phyloP scores from a whole-genome alignment of 2,888 invertebrate genomes.

The Bibio marci region DNA sequence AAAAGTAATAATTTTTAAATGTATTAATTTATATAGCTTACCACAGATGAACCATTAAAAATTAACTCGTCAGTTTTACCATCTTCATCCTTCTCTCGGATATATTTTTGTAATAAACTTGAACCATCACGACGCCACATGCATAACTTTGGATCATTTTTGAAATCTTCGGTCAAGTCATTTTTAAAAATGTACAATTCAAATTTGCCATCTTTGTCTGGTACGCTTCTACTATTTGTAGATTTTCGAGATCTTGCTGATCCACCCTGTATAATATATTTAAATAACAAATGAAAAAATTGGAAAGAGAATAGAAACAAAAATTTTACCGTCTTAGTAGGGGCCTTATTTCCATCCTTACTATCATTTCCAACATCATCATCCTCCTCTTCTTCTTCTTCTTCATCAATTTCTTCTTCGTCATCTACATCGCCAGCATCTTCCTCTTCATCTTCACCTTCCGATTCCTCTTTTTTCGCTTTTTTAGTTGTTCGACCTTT shows the following conservation, averaged over 20 bases:
- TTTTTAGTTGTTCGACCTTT: neutral
- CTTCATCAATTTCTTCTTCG: conserved; percentile 1
- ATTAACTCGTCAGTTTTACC: conserved; percentile 20
- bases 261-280: too few relatives aligned
- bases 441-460: conserved; percentile 1
- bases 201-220: conserved; percentile 12
- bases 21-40: too few relatives aligned
- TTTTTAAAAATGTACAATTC: conserved; percentile 23
- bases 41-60: conserved; percentile 28
- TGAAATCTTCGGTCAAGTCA: conserved; percentile 21
- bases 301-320: neutral
- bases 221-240: conserved; percentile 9
- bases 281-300: too few relatives aligned
- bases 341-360: conserved; percentile 1
- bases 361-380: conserved; percentile 1
- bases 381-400: conserved; percentile 6
- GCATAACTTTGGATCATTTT: conserved; percentile 22
- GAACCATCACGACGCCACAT: conserved; percentile 28
- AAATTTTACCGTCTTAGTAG: neutral
- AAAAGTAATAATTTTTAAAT: conserved; percentile 7
- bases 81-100: conserved; percentile 19
- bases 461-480: conserved; percentile 3
- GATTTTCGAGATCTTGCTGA: neutral
- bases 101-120: conserved; percentile 26
- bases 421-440: neutral